Conservation (phyloP, 1,140 invertebrate species). For the Phortica variegata region DNA sequence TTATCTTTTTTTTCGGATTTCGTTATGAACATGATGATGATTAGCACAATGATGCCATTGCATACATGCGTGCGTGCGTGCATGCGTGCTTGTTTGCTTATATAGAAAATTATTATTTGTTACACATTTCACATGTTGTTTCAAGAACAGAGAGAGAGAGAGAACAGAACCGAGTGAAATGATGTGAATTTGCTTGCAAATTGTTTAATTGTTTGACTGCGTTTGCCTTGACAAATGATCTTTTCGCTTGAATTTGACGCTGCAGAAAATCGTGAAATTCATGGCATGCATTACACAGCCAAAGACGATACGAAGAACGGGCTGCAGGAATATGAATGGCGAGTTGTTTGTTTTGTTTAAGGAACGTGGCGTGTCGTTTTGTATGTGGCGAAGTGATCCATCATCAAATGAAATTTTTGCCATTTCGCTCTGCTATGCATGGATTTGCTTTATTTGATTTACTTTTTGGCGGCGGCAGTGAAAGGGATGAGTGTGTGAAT, state of each 20-base stretch:
- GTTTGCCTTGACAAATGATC: slow-evolving; percentile 11
- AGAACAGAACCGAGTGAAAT: background rate
- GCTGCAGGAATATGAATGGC: background rate
- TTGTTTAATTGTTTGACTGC: slow-evolving; percentile 3
- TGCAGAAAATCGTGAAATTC: background rate
- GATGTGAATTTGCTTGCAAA: background rate
- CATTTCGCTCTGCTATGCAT: background rate
- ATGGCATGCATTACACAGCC: background rate
- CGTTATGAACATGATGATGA: too few species aligned
- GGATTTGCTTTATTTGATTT: too few species aligned
- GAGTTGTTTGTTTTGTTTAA: slow-evolving; percentile 10
- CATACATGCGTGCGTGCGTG: slow-evolving; percentile 17
- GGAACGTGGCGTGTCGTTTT: slow-evolving; percentile 8
- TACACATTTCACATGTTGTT: slow-evolving; percentile 36
- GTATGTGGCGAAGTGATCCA: background rate
- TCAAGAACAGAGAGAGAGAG: background rate
- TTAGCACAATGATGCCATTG: too few species aligned
- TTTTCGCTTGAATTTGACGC: slow-evolving; percentile 1
- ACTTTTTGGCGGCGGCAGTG: too few species aligned
- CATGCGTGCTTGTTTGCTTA: too few species aligned
- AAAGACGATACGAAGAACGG: too few species aligned
- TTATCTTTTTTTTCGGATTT: slow-evolving; percentile 1
- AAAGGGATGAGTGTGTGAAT: too few species aligned
- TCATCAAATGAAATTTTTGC: background rate
- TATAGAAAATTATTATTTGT: slow-evolving; percentile 41